A percentile compares a stretch with the other conserved stretches of the same genome.
Evolutionary conservation across 2,113 vertebrate species (phyloP).

Genomic region (Vulpes vulpes): DNA sequence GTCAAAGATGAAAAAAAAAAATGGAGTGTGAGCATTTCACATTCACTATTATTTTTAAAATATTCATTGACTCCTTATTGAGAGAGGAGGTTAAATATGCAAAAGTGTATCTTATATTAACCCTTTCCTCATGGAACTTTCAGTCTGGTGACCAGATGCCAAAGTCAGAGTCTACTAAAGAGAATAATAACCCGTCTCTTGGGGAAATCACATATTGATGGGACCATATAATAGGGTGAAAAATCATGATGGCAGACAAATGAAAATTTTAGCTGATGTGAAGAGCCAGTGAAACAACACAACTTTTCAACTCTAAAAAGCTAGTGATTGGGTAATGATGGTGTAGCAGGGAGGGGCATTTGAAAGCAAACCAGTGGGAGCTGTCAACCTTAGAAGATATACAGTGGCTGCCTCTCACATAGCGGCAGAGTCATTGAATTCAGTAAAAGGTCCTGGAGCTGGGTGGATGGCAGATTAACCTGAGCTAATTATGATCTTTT

Average conservation of each 20-base stretch:
- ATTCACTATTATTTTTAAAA: slow-evolving; percentile 12
- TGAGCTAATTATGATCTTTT: background rate
- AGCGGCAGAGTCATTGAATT: background rate
- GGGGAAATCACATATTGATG: background rate
- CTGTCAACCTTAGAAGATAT: background rate
- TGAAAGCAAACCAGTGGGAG: background rate
- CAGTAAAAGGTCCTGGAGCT: background rate
- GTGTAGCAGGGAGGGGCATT: background rate
- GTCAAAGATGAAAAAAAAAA: background rate
- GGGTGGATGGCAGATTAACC: background rate
- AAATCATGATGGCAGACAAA: background rate
- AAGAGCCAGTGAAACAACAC: background rate
- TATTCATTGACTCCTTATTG: background rate
- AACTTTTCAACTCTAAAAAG: background rate
- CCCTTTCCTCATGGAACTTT: background rate
- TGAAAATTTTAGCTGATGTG: background rate
- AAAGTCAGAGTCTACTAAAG: background rate
- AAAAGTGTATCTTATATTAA: background rate
- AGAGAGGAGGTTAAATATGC: background rate
- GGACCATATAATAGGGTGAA: background rate
- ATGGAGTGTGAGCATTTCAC: background rate
- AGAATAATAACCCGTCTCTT: background rate
- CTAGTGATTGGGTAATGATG: background rate
- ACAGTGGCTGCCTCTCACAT: background rate
- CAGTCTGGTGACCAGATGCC: background rate